These are phyloP conservation scores for Pteropus alecto DNA, from an alignment of 2,113 vertebrate genomes.

Conservation along the genomic window DNA sequence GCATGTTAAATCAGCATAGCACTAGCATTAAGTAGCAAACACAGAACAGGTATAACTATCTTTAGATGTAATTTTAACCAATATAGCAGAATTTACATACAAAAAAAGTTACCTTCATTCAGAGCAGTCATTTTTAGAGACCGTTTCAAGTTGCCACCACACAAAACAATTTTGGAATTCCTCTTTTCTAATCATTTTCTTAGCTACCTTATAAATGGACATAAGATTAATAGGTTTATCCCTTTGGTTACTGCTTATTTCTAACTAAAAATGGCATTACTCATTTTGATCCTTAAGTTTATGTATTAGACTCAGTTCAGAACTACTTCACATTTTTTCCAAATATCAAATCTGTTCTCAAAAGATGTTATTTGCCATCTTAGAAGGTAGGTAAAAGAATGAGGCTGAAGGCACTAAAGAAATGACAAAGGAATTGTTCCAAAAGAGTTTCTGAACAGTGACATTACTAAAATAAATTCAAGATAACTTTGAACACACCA, in stretches of 20 bases:
- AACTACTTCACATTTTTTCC: slow-evolving; percentile 17
- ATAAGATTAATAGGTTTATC: background rate
- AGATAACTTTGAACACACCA: background rate
- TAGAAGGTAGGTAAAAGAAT: background rate
- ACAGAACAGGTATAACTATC: background rate
- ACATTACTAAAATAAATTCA: slow-evolving; percentile 40
- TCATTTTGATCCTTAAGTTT: slow-evolving; percentile 4
- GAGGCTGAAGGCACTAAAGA: background rate
- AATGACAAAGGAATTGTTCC: background rate
- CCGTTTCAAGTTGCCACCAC: background rate
- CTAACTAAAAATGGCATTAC: slow-evolving; percentile 27
- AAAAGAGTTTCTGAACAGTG: slow-evolving; percentile 11
- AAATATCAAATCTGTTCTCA: slow-evolving; percentile 19
- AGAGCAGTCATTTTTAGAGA: background rate
- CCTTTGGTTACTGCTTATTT: background rate
- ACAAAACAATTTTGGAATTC: slow-evolving; percentile 3
- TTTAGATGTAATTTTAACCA: slow-evolving; percentile 12
- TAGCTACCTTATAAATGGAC: slow-evolving; percentile 10
- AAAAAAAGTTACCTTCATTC: slow-evolving; percentile 24
- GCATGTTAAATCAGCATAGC: background rate
- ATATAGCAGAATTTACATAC: background rate
- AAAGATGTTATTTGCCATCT: slow-evolving; percentile 8
- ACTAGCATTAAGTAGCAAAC: background rate
- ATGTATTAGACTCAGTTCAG: background rate
- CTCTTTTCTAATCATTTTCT: slow-evolving; percentile 11